Base-by-base conservation (phyloP, 2,797 vertebrate species). In the Pteronotus mesoamericanus region DNA sequence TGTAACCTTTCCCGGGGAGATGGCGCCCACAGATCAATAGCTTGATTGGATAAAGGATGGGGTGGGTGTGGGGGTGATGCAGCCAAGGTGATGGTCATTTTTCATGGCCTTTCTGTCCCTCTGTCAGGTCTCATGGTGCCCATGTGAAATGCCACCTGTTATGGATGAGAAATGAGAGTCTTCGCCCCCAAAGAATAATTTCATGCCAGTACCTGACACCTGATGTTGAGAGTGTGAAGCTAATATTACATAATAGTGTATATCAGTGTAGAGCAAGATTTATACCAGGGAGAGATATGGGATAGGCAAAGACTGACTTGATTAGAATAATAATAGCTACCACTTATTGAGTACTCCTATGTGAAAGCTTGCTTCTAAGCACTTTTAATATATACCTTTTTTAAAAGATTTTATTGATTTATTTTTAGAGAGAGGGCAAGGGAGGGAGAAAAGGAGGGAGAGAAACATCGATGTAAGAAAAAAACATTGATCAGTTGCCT, bases 41-140 rank as follows among this genome's bases (percentile, higher is more conserved):
- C 72, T 93, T 71, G 87, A 91, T 94, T 96, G 89, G 83, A 95
- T 95, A 95, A 97, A 94, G 82, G 88, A 91, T 92, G 80, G 78
- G 14, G 57, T 75, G 15, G 69, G 77, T 80, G 69, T 9, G 19
- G 75, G 26, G 69, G 55, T 0, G 1, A 48, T 3, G 29, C 59
- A 78, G 88, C 64, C n/a, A 48, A n/a, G 85, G 85, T 32, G 77
- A 86, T 0, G 21, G 72, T 86, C 69, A n/a, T 97, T 97, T 96
- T 97, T 97, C 97, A 94, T 4, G 44, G 69, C 34, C 37, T 2
- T 1, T 51, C 48, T 57, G 39, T 71, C 71, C 80, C 84, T 87
- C 10, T 9, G 66, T 68, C 68, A 53, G 5, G 19, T 74, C 86
- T 96, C 34, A 5, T 71, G 59, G 77, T 0, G 7, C 71, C 79